phyloP scores from a whole-genome alignment of 53 echinoderm and acorn worm species.

The Holothuria leucospilota region DNA sequence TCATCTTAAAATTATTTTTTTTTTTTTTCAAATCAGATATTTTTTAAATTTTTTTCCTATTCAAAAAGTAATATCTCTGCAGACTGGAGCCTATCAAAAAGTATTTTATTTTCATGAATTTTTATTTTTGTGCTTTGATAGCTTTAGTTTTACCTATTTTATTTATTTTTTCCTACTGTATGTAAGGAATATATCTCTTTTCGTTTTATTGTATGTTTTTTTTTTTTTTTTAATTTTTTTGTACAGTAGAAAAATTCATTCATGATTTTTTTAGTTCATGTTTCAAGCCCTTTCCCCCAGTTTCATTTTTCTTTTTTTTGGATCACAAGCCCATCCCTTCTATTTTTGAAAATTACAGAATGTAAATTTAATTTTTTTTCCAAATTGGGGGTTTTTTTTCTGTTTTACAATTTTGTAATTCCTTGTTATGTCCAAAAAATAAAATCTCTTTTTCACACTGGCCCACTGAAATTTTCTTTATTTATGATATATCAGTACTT shows the following conservation, averaged over 20 bases:
- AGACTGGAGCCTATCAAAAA: not conserved
- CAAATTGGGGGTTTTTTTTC: not conserved
- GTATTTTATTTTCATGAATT: not conserved
- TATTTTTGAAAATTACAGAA: not conserved
- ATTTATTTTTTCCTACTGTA: no score
- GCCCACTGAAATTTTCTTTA: no score
- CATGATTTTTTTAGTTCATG: no score
- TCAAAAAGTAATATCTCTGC: not conserved
- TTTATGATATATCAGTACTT: no score
- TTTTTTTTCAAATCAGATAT: not conserved
- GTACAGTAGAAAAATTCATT: not conserved
- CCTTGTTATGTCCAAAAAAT: no score
- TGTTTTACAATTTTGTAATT: no score
- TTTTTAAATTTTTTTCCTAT: not conserved
- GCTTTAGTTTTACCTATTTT: not conserved
- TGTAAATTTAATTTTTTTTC: not conserved
- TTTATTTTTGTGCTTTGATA: not conserved
- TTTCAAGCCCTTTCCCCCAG: no score
- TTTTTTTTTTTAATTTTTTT: not conserved
- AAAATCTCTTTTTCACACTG: no score
- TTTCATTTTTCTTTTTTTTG: not conserved
- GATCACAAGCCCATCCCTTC: not conserved
- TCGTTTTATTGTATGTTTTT: not conserved
- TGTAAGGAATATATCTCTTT: not conserved
- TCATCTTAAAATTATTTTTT: not conserved